Evolutionary conservation across 2,888 invertebrate genomes (phyloP), one percentile per base, ranked within the genome.

Genomic region (Tromatobia lineatoria): DNA sequence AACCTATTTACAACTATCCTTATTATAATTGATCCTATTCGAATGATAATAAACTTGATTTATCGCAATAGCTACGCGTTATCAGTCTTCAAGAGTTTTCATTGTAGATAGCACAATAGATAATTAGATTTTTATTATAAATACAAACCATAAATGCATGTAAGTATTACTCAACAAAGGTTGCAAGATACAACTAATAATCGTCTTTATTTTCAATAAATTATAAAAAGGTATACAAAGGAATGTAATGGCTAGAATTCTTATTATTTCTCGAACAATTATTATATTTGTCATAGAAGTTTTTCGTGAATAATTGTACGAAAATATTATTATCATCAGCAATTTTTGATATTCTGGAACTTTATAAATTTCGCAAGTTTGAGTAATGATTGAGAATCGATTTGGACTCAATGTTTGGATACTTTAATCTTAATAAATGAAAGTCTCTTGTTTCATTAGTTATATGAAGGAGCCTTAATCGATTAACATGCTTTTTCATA

Each of bases 21-120:
- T 59, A 80, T 50, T 83, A 71, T 80, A 76, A 71, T 88, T 80
- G 80, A 71, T 88, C 90, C 88, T 91, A 91, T 90, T 91, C 90
- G 82, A 74, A 84, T 79, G 90, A 92, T 80, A 80, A 92, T 92
- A 92, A 92, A 92, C 89, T 91, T 92, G 91, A 88, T 92, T 92
- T 91, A 92, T 88, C 83, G 88, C 89, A 88, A 88, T 87, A n/a
- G 18, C 38, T 3, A 25, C 20, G 42, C 20, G 50, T 66, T 52
- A 34, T 64, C 64, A 67, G 47, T 47, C 13, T 3, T 20, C 38
- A 38, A 1, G 38, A 38, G 18, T 64, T 20, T 64, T 64, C 20
- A 64, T 64, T 64, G 11, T 38, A 64, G 18, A 34, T 29, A 29
- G 20, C 10, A 18, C 42, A n/a, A 54, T 20, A 20, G 2, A 3